These are phyloP conservation scores for Cactoblastis cactorum DNA, from an alignment of 2,888 invertebrate genomes.

Conservation along the genomic window DNA sequence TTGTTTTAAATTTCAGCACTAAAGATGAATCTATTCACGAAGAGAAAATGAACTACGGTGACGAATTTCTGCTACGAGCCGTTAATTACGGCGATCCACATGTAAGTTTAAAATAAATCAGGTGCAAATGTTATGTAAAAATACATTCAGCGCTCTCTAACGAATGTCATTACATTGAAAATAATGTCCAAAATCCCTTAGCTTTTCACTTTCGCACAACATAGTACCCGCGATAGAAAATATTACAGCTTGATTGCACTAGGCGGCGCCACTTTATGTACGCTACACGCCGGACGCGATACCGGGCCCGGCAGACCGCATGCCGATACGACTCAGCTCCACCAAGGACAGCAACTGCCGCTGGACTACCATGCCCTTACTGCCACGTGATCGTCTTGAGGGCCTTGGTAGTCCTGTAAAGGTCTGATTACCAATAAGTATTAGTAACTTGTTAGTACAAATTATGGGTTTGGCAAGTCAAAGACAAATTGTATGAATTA, in stretches of 20 bases:
- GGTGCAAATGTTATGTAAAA: no score
- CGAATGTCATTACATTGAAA: neutral
- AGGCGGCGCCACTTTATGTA: slow-evolving; percentile 61
- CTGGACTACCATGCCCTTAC: slow-evolving; percentile 55
- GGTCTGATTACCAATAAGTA: slow-evolving; percentile 29
- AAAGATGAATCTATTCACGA: slow-evolving; percentile 44
- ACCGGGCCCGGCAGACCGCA: slow-evolving; percentile 55
- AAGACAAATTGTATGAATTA: no score
- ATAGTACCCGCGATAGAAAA: neutral
- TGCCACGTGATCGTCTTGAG: slow-evolving; percentile 56
- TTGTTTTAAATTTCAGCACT: slow-evolving; percentile 34
- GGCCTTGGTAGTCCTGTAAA: slow-evolving; percentile 55
- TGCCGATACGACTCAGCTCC: slow-evolving; percentile 59
- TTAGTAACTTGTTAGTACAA: neutral
- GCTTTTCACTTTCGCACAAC: no score
- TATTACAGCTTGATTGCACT: neutral
- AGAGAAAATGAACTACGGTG: slow-evolving; percentile 63
- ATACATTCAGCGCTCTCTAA: neutral
- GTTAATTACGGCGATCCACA: slow-evolving; percentile 67
- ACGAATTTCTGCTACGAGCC: slow-evolving; percentile 62
- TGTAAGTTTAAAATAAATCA: no score
- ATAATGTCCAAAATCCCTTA: no score
- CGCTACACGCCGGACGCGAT: slow-evolving; percentile 49
- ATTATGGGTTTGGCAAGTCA: no score
- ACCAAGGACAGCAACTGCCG: slow-evolving; percentile 62